Base-by-base conservation (phyloP, 2,888 invertebrate genomes). In the Seira musarum region DNA sequence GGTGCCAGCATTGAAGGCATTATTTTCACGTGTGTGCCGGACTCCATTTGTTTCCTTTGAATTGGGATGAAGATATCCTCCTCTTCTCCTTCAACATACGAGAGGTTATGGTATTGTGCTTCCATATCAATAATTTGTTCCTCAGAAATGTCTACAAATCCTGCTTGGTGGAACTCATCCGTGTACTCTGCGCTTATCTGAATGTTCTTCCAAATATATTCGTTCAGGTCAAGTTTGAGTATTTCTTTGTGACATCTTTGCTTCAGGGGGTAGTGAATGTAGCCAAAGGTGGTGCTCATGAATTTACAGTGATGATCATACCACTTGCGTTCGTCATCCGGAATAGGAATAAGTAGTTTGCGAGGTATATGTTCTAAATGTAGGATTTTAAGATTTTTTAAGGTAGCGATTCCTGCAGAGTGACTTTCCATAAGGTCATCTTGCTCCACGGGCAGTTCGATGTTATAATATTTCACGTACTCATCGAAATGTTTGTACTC, bases 331-430 rank as follows among this genome's bases (percentile, higher is more conserved):
- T 83, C 80, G 5, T 79, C 72, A 8, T 82, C 78, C n/a, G 82
- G 83, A 40, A 64, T 81, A 8, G 86, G 86, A 53, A 86, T 85
- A 13, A 83, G 70, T 3, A 86, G 66, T 0, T 35, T 75, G 10
- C 86, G 49, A 5, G 85, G 84, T 40, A 86, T 77, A 65, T 86
- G 86, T 61, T 85, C 86, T 72, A 86, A 64, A 24, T 79, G 69
- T 2, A 86, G 67, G 10, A 71, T 24, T 68, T 81, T 82, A 1
- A 86, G 57, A 6, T 73, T 73, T 60, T 81, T 84, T 22, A 86
- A 49, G 8, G 80, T 78, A 15, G 67, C 21, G 2, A 86, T 72
- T 61, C 86, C 86, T 8, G 76, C 82, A 1, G 79, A 69, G 21
- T 78, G 53, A 5, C 72, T 66, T 22, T 82, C 81, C 57, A 81